Evolutionary conservation across 2,113 vertebrate species (phyloP).

Genomic region (Dromiciops gliroides): DNA sequence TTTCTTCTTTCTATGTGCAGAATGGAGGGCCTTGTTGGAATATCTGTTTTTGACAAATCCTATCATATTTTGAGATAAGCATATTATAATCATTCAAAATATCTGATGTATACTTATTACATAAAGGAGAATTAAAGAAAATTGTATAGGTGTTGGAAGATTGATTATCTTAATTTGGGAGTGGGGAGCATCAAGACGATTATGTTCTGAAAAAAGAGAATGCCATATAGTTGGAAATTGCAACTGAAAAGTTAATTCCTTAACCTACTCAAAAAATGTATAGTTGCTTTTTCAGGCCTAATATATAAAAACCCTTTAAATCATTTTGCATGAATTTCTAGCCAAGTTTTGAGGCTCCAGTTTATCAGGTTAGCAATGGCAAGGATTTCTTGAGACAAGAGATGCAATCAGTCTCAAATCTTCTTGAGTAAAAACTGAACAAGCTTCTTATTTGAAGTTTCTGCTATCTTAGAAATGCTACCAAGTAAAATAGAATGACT

Average conservation of each 20-base stretch:
- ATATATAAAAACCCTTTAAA: conserved; percentile 61
- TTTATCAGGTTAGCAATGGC: conserved; percentile 49
- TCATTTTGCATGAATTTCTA: conserved; percentile 62
- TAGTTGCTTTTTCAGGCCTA: conserved; percentile 52
- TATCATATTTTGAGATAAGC: not conserved
- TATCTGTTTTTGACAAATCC: conserved; percentile 28
- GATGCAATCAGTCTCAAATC: not conserved
- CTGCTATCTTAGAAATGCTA: conserved; percentile 56
- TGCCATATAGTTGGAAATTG: conserved; percentile 44
- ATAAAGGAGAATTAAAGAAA: conserved; percentile 35
- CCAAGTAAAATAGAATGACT: conserved; percentile 32
- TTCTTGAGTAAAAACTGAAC: conserved; percentile 44
- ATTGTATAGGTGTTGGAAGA: conserved; percentile 32
- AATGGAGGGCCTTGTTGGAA: conserved; percentile 11
- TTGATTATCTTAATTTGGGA: conserved; percentile 9
- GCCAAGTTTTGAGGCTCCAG: conserved; percentile 51
- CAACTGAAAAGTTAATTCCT: conserved; percentile 59
- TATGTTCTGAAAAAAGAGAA: conserved; percentile 46
- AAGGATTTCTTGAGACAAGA: conserved; percentile 56
- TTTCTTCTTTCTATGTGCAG: conserved; percentile 5
- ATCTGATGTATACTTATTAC: conserved; percentile 31
- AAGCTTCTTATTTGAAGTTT: conserved; percentile 34
- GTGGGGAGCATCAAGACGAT: conserved; percentile 28
- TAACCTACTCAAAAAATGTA: conserved; percentile 65
- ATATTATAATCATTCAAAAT: conserved; percentile 4